Conservation (phyloP, 1,140 invertebrate genomes). For the Nephila pilipes region DNA sequence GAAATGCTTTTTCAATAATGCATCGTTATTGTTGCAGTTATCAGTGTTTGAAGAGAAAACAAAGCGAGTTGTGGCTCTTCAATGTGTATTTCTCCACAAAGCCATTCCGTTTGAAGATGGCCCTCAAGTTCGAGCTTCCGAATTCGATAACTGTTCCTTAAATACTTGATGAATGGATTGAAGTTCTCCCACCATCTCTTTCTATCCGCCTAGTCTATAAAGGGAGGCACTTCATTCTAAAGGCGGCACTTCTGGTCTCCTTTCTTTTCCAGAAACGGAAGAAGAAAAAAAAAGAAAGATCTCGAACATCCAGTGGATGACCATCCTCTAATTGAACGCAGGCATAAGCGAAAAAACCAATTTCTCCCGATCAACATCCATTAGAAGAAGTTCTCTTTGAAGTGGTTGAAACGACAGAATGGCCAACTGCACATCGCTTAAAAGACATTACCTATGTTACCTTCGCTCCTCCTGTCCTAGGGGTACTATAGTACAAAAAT, state of each 20-base stretch:
- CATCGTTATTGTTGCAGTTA: slow-evolving; percentile 28
- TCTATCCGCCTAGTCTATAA: slow-evolving; percentile 35
- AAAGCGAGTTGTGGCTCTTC: slow-evolving; percentile 15
- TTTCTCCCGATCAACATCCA: slow-evolving; percentile 72
- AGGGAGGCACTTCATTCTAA: slow-evolving; percentile 55
- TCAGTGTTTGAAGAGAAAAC: slow-evolving; percentile 24
- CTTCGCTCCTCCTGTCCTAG: not conserved
- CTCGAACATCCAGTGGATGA: slow-evolving; percentile 4
- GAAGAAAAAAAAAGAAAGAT: slow-evolving; percentile 34
- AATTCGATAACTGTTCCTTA: slow-evolving; percentile 74
- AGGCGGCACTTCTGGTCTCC: not conserved
- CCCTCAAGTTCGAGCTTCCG: slow-evolving; percentile 33
- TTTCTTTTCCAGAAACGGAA: not conserved
- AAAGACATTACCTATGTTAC: slow-evolving; percentile 66
- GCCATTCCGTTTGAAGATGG: slow-evolving; percentile 61
- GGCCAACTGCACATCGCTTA: slow-evolving; percentile 61
- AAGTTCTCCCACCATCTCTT: slow-evolving; percentile 5
- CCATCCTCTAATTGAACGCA: slow-evolving; percentile 75
- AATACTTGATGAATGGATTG: slow-evolving; percentile 74
- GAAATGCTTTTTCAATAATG: slow-evolving; percentile 38
- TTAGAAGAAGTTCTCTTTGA: slow-evolving; percentile 65
- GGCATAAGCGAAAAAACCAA: slow-evolving; percentile 66
- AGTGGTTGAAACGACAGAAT: slow-evolving; percentile 58
- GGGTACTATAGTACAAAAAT: slow-evolving; percentile 27
- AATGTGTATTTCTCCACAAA: slow-evolving; percentile 17